Evolutionary conservation across 2,888 invertebrate genomes (phyloP).

Genomic region (Rotaria sp.): DNA sequence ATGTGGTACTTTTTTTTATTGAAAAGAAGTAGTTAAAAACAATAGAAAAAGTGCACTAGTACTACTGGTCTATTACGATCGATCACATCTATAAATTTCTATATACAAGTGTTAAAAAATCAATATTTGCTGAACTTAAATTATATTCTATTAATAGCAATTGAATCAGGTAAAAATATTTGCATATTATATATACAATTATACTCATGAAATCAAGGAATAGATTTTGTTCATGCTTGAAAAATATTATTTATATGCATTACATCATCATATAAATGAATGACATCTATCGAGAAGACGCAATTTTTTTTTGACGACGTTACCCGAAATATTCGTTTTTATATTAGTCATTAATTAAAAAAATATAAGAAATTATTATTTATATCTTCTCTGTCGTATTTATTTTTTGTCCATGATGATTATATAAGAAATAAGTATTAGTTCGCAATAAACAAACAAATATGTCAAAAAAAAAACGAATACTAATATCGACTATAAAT

Average conservation of each 20-base stretch:
- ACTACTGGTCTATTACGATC: not conserved
- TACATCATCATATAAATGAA: not conserved
- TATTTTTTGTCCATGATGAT: no score
- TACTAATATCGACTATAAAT: not conserved
- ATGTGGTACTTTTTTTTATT: not conserved
- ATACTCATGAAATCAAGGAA: no score
- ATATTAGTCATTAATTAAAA: not conserved
- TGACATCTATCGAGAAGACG: not conserved
- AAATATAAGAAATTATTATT: not conserved
- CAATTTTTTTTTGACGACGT: not conserved
- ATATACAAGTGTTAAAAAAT: not conserved
- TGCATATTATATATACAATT: no score
- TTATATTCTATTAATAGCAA: no score
- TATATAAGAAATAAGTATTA: not conserved
- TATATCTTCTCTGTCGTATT: no score
- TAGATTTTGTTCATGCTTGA: no score
- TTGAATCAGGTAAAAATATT: not conserved
- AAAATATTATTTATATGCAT: no score
- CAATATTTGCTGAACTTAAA: no score
- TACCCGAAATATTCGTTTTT: no score
- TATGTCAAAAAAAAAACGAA: not conserved
- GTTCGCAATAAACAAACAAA: not conserved
- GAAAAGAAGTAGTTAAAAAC: not conserved
- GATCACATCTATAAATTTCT: not conserved
- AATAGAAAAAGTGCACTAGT: not conserved